Evolutionary conservation across 1,140 invertebrate genomes (phyloP).

Genomic region (Zeugodacus cucurbitae): DNA sequence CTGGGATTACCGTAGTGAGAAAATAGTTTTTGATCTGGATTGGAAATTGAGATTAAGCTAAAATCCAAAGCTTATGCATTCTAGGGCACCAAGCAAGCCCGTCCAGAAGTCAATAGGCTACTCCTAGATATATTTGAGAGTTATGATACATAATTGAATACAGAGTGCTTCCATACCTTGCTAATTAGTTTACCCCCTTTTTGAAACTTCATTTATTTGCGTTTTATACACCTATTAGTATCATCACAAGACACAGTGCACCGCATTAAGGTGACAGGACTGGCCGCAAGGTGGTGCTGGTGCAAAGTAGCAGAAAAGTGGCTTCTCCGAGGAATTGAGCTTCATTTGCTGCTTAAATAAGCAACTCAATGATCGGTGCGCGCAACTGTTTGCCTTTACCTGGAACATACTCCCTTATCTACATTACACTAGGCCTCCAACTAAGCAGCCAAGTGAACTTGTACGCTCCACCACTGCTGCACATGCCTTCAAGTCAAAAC

Average conservation of each 20-base stretch:
- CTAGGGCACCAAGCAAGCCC: too few species aligned
- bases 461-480: neutral
- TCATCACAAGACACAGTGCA: neutral
- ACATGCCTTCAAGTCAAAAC: neutral
- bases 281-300: neutral
- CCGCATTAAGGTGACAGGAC: neutral
- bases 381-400: neutral
- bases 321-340: neutral
- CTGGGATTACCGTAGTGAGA: too few species aligned
- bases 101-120: too few species aligned
- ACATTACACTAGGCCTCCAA: neutral
- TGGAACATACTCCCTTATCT: neutral
- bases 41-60: too few species aligned
- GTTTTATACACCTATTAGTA: too few species aligned
- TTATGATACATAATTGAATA: too few species aligned
- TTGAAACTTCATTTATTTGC: too few species aligned
- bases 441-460: neutral
- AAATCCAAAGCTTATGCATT: too few species aligned
- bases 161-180: too few species aligned
- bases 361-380: neutral
- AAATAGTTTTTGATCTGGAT: too few species aligned
- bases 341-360: neutral
- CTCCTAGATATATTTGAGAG: too few species aligned
- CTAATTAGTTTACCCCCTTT: too few species aligned
- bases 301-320: neutral